Percentiles rank a stretch among this genome's conserved stretches.
Evolutionary conservation across 2,113 vertebrate species (phyloP).

Genomic region (Gadus chalcogrammus): DNA sequence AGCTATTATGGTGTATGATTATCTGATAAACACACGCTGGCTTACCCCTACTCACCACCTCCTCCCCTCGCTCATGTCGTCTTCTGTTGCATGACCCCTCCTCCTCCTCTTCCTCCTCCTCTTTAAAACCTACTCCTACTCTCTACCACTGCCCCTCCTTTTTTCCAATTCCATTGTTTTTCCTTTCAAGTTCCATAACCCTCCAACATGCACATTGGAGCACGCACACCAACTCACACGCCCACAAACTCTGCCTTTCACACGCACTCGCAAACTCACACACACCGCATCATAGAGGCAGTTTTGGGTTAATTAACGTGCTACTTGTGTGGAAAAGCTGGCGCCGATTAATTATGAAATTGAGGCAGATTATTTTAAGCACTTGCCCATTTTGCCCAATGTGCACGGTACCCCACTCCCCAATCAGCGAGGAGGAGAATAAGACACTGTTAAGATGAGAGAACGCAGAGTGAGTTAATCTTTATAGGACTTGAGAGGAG

Average conservation of each 20-base stretch:
- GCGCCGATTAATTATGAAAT: constrained; percentile 73
- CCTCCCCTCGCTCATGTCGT: not conserved
- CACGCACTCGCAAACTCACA: not conserved
- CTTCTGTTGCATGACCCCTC: not conserved
- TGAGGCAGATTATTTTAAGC: constrained; percentile 70
- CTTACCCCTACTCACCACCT: not conserved
- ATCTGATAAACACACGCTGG: not conserved
- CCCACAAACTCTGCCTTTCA: not conserved
- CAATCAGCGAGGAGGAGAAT: constrained; percentile 31
- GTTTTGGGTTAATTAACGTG: constrained; percentile 73
- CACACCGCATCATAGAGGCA: constrained; percentile 38
- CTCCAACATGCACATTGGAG: not conserved
- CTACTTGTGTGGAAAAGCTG: constrained; percentile 63
- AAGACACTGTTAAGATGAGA: not conserved
- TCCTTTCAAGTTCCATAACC: not conserved
- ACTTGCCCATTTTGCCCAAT: constrained; percentile 48
- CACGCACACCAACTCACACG: not conserved
- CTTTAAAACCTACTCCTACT: not conserved
- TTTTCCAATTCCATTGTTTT: not conserved
- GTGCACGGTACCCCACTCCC: constrained; percentile 31
- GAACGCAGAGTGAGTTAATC: constrained; percentile 43
- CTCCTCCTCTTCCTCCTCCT: constrained; percentile 10
- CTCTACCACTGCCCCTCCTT: not conserved
- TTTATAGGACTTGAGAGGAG: constrained; percentile 37
- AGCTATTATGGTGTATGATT: not conserved